A percentile compares a stretch with the other conserved stretches of the same genome.
Conservation (phyloP, 2,797 vertebrate genomes). For the Myotis findleyi region DNA sequence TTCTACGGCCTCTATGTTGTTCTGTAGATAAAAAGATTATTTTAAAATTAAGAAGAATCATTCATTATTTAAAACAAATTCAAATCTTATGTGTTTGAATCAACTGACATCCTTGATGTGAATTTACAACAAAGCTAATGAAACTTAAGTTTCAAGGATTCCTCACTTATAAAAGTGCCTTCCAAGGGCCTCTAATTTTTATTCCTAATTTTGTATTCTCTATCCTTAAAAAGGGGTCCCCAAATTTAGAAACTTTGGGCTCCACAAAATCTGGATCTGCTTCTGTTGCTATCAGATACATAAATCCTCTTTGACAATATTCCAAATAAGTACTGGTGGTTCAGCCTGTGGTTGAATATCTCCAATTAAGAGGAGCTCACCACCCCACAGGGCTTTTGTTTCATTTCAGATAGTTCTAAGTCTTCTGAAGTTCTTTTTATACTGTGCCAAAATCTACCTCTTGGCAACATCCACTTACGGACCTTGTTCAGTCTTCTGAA, state of each 20-base stretch:
- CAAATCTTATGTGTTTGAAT: background rate
- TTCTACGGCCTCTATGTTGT: background rate
- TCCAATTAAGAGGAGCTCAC: background rate
- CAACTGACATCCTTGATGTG: background rate
- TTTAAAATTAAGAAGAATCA: slow-evolving; percentile 30
- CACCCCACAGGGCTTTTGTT: background rate
- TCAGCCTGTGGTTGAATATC: background rate
- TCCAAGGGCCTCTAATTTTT: slow-evolving; percentile 1
- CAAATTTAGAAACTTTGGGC: background rate
- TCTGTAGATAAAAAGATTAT: slow-evolving; percentile 11
- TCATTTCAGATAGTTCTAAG: slow-evolving; percentile 19
- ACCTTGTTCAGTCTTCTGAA: slow-evolving; percentile 47
- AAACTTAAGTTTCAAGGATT: slow-evolving; percentile 21
- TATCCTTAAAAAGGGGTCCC: background rate
- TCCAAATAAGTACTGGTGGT: background rate
- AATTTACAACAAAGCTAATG: background rate
- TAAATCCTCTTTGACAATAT: background rate
- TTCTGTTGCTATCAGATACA: background rate
- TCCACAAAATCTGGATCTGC: background rate
- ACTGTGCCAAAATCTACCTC: slow-evolving; percentile 31
- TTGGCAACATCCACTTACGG: background rate
- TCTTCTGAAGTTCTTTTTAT: slow-evolving; percentile 48
- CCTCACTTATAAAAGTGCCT: background rate
- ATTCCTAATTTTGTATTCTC: slow-evolving; percentile 32
- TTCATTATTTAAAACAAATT: slow-evolving; percentile 45